Conservation (phyloP, 2,888 invertebrate genomes). For the Romanomermis culicivorax region DNA sequence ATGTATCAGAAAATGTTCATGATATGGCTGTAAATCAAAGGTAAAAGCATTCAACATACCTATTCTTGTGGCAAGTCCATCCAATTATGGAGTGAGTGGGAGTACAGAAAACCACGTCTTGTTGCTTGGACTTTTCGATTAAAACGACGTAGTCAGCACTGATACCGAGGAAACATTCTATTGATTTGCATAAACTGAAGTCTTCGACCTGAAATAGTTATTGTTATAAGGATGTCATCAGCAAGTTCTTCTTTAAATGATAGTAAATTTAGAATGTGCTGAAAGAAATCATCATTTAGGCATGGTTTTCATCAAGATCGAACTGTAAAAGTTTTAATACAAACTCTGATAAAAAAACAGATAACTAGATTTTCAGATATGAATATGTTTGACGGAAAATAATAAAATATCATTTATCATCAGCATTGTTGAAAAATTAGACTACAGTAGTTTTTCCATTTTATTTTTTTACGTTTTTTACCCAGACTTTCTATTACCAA, state of each 20-base stretch:
- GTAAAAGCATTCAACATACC: no score
- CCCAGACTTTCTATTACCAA: conserved; percentile 2
- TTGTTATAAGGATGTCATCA: conserved; percentile 32
- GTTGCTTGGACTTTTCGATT: conserved; percentile 56
- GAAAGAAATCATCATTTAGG: background rate
- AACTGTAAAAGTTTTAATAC: no score
- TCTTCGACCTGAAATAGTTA: conserved; percentile 44
- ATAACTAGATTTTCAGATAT: background rate
- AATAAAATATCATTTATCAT: no score
- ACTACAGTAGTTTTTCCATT: no score
- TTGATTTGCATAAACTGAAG: conserved; percentile 14
- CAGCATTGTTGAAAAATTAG: no score
- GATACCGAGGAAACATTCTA: conserved; percentile 46
- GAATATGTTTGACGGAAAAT: background rate
- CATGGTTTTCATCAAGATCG: no score
- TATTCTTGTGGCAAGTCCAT: conserved; percentile 42
- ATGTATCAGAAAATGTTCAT: no score
- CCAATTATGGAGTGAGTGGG: conserved; percentile 60
- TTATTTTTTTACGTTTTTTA: no score
- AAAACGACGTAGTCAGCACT: conserved; percentile 67
- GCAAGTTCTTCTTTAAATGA: background rate
- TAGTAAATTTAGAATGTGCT: background rate
- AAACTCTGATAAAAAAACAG: no score
- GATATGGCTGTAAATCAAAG: no score
- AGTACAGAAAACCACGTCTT: conserved; percentile 54